These are phyloP conservation scores for Hecatera dysodea DNA, from an alignment of 2,888 invertebrate genomes.

Conservation along the genomic window DNA sequence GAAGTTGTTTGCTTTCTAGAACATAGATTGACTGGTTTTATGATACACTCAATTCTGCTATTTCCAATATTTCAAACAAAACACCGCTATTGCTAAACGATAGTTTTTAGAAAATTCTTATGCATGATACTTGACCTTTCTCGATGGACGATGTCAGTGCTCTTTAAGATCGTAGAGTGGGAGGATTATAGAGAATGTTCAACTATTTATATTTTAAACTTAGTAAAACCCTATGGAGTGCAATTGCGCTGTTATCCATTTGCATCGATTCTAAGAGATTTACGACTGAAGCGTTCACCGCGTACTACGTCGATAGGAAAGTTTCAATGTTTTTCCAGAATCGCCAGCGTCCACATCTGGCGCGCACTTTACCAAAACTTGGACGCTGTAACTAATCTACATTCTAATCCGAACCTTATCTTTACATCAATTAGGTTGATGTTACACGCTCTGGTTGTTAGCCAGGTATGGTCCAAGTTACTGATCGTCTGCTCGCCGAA, in stretches of 20 bases:
- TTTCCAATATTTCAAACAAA: slow-evolving; percentile 22
- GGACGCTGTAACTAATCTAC: not conserved
- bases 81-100: not conserved
- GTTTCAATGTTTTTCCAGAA: slow-evolving; percentile 41
- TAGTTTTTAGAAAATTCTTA: slow-evolving; percentile 26
- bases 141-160: slow-evolving; percentile 25
- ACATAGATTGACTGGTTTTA: slow-evolving; percentile 28
- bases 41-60: not conserved
- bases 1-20: slow-evolving; percentile 39
- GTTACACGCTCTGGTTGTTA: not conserved
- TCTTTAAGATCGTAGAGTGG: slow-evolving; percentile 34
- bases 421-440: not conserved
- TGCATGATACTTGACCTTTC: slow-evolving; percentile 42
- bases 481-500: slow-evolving; percentile 3
- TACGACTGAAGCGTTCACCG: slow-evolving; percentile 28
- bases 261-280: slow-evolving; percentile 42
- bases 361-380: slow-evolving; percentile 13
- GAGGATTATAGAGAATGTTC: slow-evolving; percentile 14
- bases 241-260: slow-evolving; percentile 25
- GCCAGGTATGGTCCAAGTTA: not conserved
- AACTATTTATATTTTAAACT: slow-evolving; percentile 34
- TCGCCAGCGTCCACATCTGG: slow-evolving; percentile 31
- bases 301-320: slow-evolving; percentile 42
- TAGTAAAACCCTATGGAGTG: slow-evolving; percentile 17
- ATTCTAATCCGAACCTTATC: slow-evolving; percentile 37